phyloP scores from a whole-genome alignment of 2,797 vertebrate species.

The Tamandua tetradactyla region DNA sequence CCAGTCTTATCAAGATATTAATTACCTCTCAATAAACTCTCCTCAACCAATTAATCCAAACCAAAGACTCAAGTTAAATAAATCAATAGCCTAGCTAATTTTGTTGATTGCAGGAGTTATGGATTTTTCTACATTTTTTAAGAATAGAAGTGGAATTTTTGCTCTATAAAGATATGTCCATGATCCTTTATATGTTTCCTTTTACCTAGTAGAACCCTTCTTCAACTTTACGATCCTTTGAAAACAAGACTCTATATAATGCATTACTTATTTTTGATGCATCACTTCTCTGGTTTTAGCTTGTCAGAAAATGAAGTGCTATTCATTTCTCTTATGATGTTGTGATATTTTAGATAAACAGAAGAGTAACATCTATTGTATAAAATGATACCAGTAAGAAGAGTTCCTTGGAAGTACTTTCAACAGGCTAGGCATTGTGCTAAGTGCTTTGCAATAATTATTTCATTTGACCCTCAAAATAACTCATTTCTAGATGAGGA shows the following conservation, averaged over 20 bases:
- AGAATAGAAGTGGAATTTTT: constrained; percentile 31
- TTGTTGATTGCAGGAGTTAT: not conserved
- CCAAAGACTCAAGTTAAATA: constrained; percentile 68
- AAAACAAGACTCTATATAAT: not conserved
- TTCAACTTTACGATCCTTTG: not conserved
- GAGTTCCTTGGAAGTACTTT: not conserved
- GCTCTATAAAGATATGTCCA: not conserved
- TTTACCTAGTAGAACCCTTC: not conserved
- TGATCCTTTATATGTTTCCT: constrained; percentile 5
- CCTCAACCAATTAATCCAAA: constrained; percentile 67
- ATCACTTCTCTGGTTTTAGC: not conserved
- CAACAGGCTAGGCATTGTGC: not conserved
- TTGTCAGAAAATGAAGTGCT: constrained; percentile 42
- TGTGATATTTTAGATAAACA: not conserved
- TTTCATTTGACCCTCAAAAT: not conserved
- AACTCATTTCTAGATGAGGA: not conserved
- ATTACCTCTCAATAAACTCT: constrained; percentile 63
- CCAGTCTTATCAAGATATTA: constrained; percentile 55
- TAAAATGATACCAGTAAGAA: not conserved
- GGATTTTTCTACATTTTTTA: not conserved
- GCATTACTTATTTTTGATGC: not conserved
- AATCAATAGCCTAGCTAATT: constrained; percentile 63
- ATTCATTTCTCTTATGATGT: not conserved
- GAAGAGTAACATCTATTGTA: not conserved
- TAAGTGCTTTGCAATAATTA: not conserved